A percentile compares a stretch with the other conserved stretches of the same genome.
Evolutionary conservation across 2,888 invertebrate species (phyloP).

Genomic region (Callinectes sapidus): DNA sequence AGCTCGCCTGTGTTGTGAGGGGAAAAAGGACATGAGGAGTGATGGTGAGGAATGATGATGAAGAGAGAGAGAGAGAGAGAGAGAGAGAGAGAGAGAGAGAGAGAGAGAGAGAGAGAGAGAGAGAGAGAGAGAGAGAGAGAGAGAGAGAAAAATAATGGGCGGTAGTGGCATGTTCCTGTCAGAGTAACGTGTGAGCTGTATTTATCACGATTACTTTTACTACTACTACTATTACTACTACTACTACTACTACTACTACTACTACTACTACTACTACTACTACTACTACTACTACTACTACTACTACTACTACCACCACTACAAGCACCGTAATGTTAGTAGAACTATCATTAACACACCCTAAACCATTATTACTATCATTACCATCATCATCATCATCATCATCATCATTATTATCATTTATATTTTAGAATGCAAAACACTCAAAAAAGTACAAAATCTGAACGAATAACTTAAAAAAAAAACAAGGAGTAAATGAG

Average conservation of each 20-base stretch:
- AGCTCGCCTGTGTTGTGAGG: no score
- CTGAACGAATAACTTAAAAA: no score
- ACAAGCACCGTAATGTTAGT: no score
- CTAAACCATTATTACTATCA: no score
- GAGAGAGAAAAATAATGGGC: not conserved
- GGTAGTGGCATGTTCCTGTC: not conserved
- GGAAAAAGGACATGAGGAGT: not conserved
- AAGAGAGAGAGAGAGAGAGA: no score
- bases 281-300: not conserved
- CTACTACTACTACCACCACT: not conserved
- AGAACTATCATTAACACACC: no score
- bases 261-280: not conserved
- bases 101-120: slow-evolving; percentile 35
- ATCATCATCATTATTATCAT: no score
- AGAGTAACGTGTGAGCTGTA: not conserved
- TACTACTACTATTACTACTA: not conserved
- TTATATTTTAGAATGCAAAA: no score
- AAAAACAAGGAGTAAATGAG: no score
- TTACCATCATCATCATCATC: no score
- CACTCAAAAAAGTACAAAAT: no score
- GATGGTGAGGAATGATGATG: not conserved
- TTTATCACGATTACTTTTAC: not conserved
- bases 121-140: slow-evolving; percentile 25
- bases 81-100: slow-evolving; percentile 32
- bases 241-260: not conserved